Evolutionary conservation across 2,113 vertebrate genomes (phyloP).

Genomic region (Mandrillus leucophaeus): DNA sequence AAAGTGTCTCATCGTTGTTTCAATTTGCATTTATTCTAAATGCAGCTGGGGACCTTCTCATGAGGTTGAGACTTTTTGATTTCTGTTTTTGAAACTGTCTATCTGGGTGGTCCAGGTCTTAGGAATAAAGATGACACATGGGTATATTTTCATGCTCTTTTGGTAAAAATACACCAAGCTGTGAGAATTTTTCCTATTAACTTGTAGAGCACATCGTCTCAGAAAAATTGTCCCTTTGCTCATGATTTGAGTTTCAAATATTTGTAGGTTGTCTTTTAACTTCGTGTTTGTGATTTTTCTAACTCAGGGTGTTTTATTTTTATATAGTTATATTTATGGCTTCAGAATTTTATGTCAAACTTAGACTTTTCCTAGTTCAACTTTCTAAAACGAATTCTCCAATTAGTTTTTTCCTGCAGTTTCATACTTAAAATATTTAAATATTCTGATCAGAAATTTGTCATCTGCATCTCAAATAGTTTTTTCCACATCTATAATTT

Average conservation of each 20-base stretch:
- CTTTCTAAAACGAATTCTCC: not conserved
- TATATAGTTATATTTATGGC: not conserved
- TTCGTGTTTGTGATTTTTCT: not conserved
- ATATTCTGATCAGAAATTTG: not conserved
- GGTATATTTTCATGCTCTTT: not conserved
- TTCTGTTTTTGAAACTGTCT: not conserved
- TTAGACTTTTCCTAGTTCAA: not conserved
- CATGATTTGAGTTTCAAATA: slow-evolving; percentile 4
- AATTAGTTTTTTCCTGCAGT: not conserved
- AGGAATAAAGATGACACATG: not conserved
- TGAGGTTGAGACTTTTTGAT: not conserved
- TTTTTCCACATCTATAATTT: not conserved
- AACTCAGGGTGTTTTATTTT: not conserved
- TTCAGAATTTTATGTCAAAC: not conserved
- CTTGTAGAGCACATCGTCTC: not conserved
- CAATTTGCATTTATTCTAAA: slow-evolving; percentile 4
- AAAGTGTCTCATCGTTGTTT: not conserved
- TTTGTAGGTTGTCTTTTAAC: not conserved
- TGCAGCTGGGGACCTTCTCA: not conserved
- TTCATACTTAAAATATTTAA: slow-evolving; percentile 3
- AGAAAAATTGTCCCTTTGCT: not conserved
- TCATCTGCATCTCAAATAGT: not conserved
- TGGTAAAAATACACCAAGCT: not conserved
- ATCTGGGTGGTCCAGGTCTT: not conserved
- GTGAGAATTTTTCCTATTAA: not conserved